Conservation (phyloP, 2,113 vertebrate genomes). For the Pelecanus crispus region DNA sequence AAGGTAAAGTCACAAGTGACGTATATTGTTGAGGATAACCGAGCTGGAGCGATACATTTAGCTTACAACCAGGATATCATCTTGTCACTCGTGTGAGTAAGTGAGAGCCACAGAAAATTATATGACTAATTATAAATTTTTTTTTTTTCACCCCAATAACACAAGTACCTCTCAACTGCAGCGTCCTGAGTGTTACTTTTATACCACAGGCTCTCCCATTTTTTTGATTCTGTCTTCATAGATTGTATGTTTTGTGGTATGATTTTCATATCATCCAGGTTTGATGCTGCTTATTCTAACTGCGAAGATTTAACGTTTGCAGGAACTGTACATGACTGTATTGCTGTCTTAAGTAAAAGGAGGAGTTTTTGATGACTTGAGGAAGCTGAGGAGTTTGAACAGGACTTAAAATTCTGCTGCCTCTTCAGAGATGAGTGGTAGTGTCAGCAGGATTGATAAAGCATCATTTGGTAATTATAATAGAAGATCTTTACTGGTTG, state of each 20-base stretch:
- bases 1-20: constrained; percentile 12
- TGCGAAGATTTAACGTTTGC: constrained; percentile 30
- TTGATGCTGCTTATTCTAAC: constrained; percentile 31
- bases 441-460: neutral
- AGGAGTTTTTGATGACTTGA: constrained; percentile 34
- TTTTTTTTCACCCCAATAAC: neutral
- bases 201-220: neutral
- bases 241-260: constrained; percentile 18
- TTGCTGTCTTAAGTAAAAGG: constrained; percentile 13
- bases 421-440: neutral
- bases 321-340: constrained; percentile 11
- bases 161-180: constrained; percentile 5
- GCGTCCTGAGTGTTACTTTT: constrained; percentile 1
- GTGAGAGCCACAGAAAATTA: neutral
- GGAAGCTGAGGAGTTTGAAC: neutral
- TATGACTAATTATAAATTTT: neutral
- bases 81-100: neutral
- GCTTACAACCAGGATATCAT: constrained; percentile 17
- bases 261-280: constrained; percentile 29
- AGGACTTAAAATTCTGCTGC: constrained; percentile 4
- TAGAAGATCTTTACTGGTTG: constrained; percentile 35
- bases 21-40: constrained; percentile 11
- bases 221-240: constrained; percentile 26
- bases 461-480: constrained; percentile 13
- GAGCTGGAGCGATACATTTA: constrained; percentile 54